Conservation (phyloP, 2,113 vertebrate genomes). For the Poeciliopsis prolifica region DNA sequence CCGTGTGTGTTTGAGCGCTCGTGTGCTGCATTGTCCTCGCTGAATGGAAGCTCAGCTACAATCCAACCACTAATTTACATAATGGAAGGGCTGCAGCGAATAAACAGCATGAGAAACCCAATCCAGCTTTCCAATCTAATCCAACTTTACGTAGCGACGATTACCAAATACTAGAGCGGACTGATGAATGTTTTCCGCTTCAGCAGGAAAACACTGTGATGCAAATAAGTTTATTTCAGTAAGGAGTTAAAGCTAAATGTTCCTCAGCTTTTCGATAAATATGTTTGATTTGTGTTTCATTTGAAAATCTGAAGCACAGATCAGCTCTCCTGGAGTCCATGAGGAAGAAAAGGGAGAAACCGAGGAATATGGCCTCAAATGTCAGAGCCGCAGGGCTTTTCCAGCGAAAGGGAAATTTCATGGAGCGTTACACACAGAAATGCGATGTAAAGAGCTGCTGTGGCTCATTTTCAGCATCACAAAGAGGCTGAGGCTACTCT, state of each 20-base stretch:
- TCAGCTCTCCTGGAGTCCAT: conserved; percentile 13
- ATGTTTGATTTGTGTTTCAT: neutral
- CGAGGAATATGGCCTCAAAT: conserved; percentile 35
- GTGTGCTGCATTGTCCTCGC: neutral
- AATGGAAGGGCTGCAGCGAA: conserved; percentile 12
- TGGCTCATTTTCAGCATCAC: conserved; percentile 34
- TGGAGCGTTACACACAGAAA: conserved; percentile 40
- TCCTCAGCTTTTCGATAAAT: neutral
- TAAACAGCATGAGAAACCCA: conserved; percentile 25
- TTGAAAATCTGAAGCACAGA: neutral
- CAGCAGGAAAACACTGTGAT: conserved; percentile 5
- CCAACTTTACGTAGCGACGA: conserved; percentile 39
- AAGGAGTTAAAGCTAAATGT: neutral
- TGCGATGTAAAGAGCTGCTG: conserved; percentile 39
- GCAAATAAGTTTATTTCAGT: neutral
- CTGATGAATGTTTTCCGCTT: conserved; percentile 19
- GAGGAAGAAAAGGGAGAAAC: conserved; percentile 41
- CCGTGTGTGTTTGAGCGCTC: neutral
- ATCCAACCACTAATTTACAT: conserved; percentile 28
- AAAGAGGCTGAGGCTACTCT: conserved; percentile 37
- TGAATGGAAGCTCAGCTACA: conserved; percentile 10
- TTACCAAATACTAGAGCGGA: conserved; percentile 28
- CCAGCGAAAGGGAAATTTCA: conserved; percentile 25
- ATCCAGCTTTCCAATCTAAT: conserved; percentile 44
- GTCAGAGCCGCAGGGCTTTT: conserved; percentile 46